These are phyloP conservation scores for Varanus salvator DNA, from an alignment of 2,113 vertebrate species.

Conservation along the genomic window DNA sequence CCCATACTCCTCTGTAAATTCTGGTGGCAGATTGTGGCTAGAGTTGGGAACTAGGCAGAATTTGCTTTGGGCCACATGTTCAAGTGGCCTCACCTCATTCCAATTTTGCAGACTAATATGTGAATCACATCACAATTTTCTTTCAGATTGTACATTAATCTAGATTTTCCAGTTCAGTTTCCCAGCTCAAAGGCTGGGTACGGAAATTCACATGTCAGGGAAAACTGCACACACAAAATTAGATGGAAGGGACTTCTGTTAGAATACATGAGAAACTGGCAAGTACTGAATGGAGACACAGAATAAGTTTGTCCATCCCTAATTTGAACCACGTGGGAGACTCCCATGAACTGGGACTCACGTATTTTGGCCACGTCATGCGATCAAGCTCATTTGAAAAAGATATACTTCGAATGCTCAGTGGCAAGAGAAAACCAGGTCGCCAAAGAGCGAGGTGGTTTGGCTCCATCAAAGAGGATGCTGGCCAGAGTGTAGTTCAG, in stretches of 20 bases:
- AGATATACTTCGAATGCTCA: no score
- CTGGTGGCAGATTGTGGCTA: background rate
- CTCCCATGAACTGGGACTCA: no score
- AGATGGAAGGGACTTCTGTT: background rate
- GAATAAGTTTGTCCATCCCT: background rate
- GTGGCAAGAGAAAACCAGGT: no score
- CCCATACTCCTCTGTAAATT: background rate
- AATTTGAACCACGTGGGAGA: background rate
- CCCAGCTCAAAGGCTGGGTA: background rate
- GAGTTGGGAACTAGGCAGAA: background rate
- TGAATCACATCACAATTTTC: no score
- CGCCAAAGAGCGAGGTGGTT: no score
- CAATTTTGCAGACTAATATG: background rate
- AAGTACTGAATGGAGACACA: background rate
- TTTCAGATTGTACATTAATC: background rate
- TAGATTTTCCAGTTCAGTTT: background rate
- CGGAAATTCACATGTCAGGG: background rate
- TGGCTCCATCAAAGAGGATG: no score
- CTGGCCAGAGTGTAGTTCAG: no score
- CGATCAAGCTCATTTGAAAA: no score
- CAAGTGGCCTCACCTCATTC: background rate
- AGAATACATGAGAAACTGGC: no score
- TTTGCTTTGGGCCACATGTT: background rate
- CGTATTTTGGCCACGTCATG: no score
- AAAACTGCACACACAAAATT: background rate